Conservation (phyloP, 2,797 vertebrate species). For the Enteromius mattozi region DNA sequence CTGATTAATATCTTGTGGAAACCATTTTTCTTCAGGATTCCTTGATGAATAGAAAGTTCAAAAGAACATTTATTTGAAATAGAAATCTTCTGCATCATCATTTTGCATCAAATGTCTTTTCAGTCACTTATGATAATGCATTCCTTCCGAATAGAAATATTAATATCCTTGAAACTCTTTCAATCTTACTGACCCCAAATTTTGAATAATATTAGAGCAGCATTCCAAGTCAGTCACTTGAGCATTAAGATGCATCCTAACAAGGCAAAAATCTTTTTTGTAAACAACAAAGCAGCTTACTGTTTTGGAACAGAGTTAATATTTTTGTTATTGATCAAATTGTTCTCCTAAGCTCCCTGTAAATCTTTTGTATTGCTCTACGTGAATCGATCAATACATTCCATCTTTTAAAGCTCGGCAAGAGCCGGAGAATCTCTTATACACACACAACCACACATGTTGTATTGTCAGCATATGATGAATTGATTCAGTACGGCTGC, state of each 20-base stretch:
- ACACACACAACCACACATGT: background rate
- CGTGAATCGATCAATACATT: background rate
- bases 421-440: background rate
- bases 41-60: background rate
- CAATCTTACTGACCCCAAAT: background rate
- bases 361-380: slow-evolving; percentile 21
- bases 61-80: background rate
- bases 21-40: background rate
- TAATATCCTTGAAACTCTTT: background rate
- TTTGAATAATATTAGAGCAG: background rate
- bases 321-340: slow-evolving; percentile 27
- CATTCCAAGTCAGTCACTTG: background rate
- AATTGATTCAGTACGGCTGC: slow-evolving; percentile 12
- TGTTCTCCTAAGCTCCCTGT: slow-evolving; percentile 4
- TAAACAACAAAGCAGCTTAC: background rate
- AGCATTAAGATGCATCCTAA: background rate
- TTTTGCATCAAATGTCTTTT: background rate
- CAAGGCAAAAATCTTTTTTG: background rate
- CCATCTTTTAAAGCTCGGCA: background rate
- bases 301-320: slow-evolving; percentile 1
- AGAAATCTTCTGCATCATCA: too few species aligned
- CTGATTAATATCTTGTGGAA: background rate
- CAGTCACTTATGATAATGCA: background rate
- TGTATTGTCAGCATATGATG: slow-evolving; percentile 7
- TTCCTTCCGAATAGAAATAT: background rate